Conservation (phyloP, 1,140 invertebrate genomes). For the Pectinophora gossypiella region DNA sequence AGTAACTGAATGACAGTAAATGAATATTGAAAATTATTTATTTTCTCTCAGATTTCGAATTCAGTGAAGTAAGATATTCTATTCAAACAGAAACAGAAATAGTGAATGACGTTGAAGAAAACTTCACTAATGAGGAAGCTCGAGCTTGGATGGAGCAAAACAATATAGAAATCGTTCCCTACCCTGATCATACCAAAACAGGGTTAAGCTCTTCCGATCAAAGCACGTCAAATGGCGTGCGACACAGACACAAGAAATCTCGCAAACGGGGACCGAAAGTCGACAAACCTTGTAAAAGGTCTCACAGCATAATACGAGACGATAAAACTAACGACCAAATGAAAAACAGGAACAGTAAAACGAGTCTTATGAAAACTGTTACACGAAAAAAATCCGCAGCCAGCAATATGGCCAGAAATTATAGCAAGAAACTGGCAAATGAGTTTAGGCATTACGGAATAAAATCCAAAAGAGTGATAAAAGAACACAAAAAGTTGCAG, state of each 20-base stretch:
- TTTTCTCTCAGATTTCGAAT: no score
- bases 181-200: slow-evolving; percentile 13
- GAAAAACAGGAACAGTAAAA: slow-evolving; percentile 28
- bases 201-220: neutral
- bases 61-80: no score
- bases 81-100: no score
- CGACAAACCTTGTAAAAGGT: neutral
- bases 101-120: no score
- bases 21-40: no score
- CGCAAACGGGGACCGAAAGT: no score
- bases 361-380: slow-evolving; percentile 22
- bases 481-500: slow-evolving; percentile 13
- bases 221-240: slow-evolving; percentile 14
- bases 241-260: slow-evolving; percentile 11
- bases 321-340: slow-evolving; percentile 19
- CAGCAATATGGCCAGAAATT: slow-evolving; percentile 26
- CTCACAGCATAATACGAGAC: neutral
- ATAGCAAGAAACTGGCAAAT: slow-evolving; percentile 13
- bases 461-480: slow-evolving; percentile 24
- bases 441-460: slow-evolving; percentile 19
- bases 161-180: slow-evolving; percentile 17
- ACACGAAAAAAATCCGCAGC: no score
- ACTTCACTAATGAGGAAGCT: no score
- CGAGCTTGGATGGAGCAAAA: slow-evolving; percentile 31
- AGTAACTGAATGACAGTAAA: no score